phyloP scores from a whole-genome alignment of 1,140 invertebrate species.

The Cylas formicarius region DNA sequence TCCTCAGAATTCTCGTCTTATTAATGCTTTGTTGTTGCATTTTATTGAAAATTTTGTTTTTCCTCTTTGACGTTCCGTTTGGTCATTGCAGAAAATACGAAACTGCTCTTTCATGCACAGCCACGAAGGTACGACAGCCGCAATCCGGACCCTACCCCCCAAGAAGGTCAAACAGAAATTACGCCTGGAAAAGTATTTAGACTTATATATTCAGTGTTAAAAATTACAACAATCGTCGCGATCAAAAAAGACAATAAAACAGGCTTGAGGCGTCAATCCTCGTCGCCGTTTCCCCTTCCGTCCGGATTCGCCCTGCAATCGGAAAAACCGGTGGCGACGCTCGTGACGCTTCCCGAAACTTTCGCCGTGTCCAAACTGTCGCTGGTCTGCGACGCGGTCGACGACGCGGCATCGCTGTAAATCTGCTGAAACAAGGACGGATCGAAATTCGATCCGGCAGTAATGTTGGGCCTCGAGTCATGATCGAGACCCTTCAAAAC shows the following conservation, averaged over 20 bases:
- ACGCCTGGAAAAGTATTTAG: conserved; percentile 32
- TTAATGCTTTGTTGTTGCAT: no score
- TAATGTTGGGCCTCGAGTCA: conserved; percentile 24
- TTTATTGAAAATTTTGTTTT: no score
- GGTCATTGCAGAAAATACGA: conserved; percentile 36
- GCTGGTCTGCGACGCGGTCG: conserved; percentile 6
- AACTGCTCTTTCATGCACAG: conserved; percentile 34
- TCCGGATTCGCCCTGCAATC: conserved; percentile 28
- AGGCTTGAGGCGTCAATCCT: conserved; percentile 13
- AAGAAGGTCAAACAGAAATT: conserved; percentile 30
- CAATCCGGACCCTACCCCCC: conserved; percentile 18
- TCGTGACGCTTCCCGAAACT: conserved; percentile 21
- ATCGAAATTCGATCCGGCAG: conserved; percentile 17
- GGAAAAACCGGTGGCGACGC: conserved; percentile 27
- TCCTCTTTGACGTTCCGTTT: no score
- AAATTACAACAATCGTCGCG: conserved; percentile 9
- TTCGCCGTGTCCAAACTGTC: not conserved
- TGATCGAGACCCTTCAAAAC: conserved; percentile 27
- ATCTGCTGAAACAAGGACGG: conserved; percentile 17
- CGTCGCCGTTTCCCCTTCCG: conserved; percentile 24
- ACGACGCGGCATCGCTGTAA: conserved; percentile 12
- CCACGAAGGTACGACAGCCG: conserved; percentile 32
- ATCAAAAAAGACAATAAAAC: no score
- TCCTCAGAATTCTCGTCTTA: no score
- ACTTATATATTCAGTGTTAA: conserved; percentile 32